Evolutionary conservation across 2,797 vertebrate genomes (phyloP), one percentile per base, ranked within the genome.

Genomic region (Sarcoramphus papa): DNA sequence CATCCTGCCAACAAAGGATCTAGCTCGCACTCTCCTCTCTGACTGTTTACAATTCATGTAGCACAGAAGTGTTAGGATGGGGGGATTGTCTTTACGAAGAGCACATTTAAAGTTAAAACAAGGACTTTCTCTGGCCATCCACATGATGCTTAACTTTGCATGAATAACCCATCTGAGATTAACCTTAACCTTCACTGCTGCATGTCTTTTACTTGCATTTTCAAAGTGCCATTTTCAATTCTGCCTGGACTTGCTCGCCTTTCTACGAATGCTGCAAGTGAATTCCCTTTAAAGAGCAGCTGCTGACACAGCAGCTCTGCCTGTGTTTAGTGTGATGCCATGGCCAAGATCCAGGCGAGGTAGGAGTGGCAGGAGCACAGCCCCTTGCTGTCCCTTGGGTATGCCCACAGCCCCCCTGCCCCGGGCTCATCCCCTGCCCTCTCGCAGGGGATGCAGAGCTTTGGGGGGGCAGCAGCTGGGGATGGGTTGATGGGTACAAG

Each of bases 241-340:
- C 79, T 95, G 91, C 50, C 92, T 85, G 53, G 85, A 88, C 89
- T 94, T 95, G 91, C 84, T 94, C 4, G 17, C 65, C 89, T 63
- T 81, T 95, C 86, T 75, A 56, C 12, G 14, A 94, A 72, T 24
- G 65, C 75, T 89, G 69, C 35, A 59, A 67, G 62, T 88, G 64
- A 78, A 88, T 93, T 93, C 56, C 40, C 89, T 95, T 92, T 83
- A 72, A 95, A 69, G 70, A 94, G 93, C n/a, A 89, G 50, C 85
- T 92, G 92, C 94, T 96, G 93, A 90, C 65, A 27, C 57, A 31
- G 90, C 93, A 83, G 45, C 78, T 63, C 63, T 82, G 65, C 54
- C 65, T 65, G 57, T 73, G 37, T 85, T 85, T 64, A 60, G 48
- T 10, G 6, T 45, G 78, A 68, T 60, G 62, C 53, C 4, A 5